Percentiles rank a stretch among this genome's conserved stretches.
These are phyloP conservation scores for Drosophila longiperda DNA, from an alignment of 2,888 invertebrate species.

Conservation along the genomic window DNA sequence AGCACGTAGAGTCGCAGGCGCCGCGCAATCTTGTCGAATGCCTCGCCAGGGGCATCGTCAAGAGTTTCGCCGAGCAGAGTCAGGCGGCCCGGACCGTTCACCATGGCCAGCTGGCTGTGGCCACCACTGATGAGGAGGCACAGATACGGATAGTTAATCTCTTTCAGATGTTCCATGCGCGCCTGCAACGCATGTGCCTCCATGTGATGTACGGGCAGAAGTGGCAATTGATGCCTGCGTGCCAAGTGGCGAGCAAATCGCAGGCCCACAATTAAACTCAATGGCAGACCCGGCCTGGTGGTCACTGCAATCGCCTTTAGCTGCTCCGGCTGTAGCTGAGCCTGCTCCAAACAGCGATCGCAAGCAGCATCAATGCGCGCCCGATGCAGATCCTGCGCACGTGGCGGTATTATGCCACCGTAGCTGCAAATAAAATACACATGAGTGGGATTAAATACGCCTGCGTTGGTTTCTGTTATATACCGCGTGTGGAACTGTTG, in stretches of 20 bases:
- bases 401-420: slow-evolving; percentile 93
- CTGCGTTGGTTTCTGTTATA: background rate
- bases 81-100: slow-evolving; percentile 90
- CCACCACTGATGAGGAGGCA: slow-evolving; percentile 97
- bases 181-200: slow-evolving; percentile 98
- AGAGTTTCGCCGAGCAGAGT: slow-evolving; percentile 91
- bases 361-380: slow-evolving; percentile 91
- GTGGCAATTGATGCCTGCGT: slow-evolving; percentile 88
- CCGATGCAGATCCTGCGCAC: slow-evolving; percentile 93
- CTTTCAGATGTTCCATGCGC: slow-evolving; percentile 88
- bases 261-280: slow-evolving; percentile 92
- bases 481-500: slow-evolving; percentile 90
- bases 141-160: slow-evolving; percentile 93
- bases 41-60: slow-evolving; percentile 97
- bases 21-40: slow-evolving; percentile 96
- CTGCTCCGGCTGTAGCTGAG: slow-evolving; percentile 87
- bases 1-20: slow-evolving; percentile 92
- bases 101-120: slow-evolving; percentile 93
- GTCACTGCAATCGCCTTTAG: slow-evolving; percentile 96
- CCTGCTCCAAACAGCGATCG: slow-evolving; percentile 87
- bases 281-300: slow-evolving; percentile 90
- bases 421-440: slow-evolving; percentile 66
- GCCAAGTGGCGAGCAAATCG: slow-evolving; percentile 93
- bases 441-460: background rate
- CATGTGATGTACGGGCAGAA: slow-evolving; percentile 99